A percentile compares a stretch with the other conserved stretches of the same genome.
phyloP scores from a whole-genome alignment of 2,888 invertebrate species.

The Plebejus argus region DNA sequence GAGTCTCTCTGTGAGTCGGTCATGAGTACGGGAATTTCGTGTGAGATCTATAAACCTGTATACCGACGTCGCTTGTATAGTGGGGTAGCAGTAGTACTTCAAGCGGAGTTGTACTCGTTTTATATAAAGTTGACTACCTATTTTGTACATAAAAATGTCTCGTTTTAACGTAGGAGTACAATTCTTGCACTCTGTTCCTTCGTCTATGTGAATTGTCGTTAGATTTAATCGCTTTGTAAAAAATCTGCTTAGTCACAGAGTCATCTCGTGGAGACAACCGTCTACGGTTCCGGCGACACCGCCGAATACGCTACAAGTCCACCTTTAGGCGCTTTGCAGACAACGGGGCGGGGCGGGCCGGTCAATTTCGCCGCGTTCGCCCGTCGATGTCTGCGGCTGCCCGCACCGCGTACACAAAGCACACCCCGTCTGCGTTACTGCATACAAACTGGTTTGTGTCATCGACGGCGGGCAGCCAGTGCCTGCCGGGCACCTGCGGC shows the following conservation, averaged over 20 bases:
- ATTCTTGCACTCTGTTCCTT: slow-evolving; percentile 49
- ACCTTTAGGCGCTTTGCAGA: too few species aligned
- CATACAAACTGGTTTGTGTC: too few species aligned
- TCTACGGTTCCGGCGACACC: slow-evolving; percentile 50
- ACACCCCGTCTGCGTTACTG: too few species aligned
- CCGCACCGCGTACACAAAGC: too few species aligned
- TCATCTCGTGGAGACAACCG: slow-evolving; percentile 43
- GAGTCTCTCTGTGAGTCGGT: slow-evolving; percentile 34
- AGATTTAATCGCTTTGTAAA: slow-evolving; percentile 53
- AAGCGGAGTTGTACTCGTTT: slow-evolving; percentile 48
- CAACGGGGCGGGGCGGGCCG: too few species aligned
- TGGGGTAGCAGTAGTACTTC: slow-evolving; percentile 22
- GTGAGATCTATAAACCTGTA: background rate
- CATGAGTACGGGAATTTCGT: slow-evolving; percentile 21
- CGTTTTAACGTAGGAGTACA: slow-evolving; percentile 53
- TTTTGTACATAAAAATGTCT: slow-evolving; percentile 63
- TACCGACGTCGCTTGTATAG: slow-evolving; percentile 11
- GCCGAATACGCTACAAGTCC: slow-evolving; percentile 43
- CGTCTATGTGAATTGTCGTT: slow-evolving; percentile 57
- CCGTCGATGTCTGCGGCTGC: too few species aligned
- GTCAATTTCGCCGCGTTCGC: too few species aligned
- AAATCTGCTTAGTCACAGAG: slow-evolving; percentile 51
- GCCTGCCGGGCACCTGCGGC: too few species aligned
- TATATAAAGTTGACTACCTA: slow-evolving; percentile 54
- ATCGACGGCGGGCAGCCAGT: too few species aligned